phyloP scores from a whole-genome alignment of 2,113 vertebrate genomes.

The Pao palembangensis region DNA sequence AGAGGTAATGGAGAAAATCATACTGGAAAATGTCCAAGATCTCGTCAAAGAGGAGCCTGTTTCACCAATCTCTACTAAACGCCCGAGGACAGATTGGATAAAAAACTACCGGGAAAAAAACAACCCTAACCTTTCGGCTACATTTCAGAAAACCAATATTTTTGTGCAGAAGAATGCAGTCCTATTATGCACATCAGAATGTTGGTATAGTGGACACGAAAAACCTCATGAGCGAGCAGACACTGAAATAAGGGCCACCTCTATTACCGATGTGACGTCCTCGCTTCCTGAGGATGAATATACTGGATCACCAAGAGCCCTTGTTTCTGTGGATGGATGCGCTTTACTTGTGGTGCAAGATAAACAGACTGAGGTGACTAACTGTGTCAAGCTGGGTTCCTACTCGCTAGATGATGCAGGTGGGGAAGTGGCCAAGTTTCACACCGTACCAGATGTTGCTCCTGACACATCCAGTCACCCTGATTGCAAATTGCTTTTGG shows the following conservation, averaged over 20 bases:
- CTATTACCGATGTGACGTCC: background rate
- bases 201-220: slow-evolving; percentile 8
- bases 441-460: slow-evolving; percentile 20
- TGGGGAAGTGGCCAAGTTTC: slow-evolving; percentile 27
- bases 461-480: slow-evolving; percentile 29
- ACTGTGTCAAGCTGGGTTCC: slow-evolving; percentile 37
- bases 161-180: background rate
- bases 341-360: slow-evolving; percentile 17
- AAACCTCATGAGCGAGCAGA: slow-evolving; percentile 9
- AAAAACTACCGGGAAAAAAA: slow-evolving; percentile 6
- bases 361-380: slow-evolving; percentile 21
- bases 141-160: slow-evolving; percentile 12
- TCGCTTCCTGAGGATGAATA: slow-evolving; percentile 2
- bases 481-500: slow-evolving; percentile 34
- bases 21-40: slow-evolving; percentile 8
- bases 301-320: slow-evolving; percentile 10
- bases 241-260: background rate
- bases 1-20: slow-evolving; percentile 48
- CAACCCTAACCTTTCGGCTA: slow-evolving; percentile 19
- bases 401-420: slow-evolving; percentile 25
- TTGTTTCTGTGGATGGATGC: slow-evolving; percentile 13
- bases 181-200: background rate
- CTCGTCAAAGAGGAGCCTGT: slow-evolving; percentile 17
- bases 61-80: slow-evolving; percentile 42
- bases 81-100: slow-evolving; percentile 31